A percentile compares a stretch with the other conserved stretches of the same genome.
phyloP scores from a whole-genome alignment of 2,888 invertebrate species.

The Heliconius ismenius region DNA sequence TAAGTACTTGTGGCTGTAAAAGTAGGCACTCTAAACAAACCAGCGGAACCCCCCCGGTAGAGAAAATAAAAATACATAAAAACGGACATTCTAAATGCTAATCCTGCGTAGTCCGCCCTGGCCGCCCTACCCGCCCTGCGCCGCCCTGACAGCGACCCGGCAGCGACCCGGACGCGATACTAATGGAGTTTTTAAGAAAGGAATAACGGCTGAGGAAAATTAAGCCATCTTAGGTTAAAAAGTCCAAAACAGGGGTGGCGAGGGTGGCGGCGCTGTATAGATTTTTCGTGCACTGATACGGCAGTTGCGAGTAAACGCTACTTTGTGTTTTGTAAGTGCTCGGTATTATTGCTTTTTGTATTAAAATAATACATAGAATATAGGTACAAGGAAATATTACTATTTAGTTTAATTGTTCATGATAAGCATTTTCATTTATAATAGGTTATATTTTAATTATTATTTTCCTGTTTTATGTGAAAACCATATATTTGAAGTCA shows the following conservation, averaged over 20 bases:
- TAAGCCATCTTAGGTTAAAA: constrained; percentile 78
- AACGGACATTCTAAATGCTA: constrained; percentile 41
- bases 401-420: no score
- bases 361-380: not conserved
- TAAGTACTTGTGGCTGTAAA: constrained; percentile 43
- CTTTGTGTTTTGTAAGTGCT: constrained; percentile 18
- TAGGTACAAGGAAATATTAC: not conserved
- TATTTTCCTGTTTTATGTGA: no score
- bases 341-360: not conserved
- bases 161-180: constrained; percentile 35
- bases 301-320: constrained; percentile 5
- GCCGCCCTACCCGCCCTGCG: constrained; percentile 23
- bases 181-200: constrained; percentile 72
- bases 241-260: constrained; percentile 61
- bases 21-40: constrained; percentile 40
- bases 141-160: constrained; percentile 23
- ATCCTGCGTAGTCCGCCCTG: constrained; percentile 33
- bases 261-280: constrained; percentile 56
- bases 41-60: constrained; percentile 36
- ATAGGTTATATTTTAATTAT: no score
- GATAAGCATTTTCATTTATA: no score
- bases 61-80: constrained; percentile 43
- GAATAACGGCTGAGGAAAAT: constrained; percentile 66
- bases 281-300: constrained; percentile 64
- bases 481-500: no score